Percentiles rank a stretch among this genome's conserved stretches.
These are phyloP conservation scores for Ascaphus truei DNA, from an alignment of 2,113 vertebrate genomes.

Conservation along the genomic window DNA sequence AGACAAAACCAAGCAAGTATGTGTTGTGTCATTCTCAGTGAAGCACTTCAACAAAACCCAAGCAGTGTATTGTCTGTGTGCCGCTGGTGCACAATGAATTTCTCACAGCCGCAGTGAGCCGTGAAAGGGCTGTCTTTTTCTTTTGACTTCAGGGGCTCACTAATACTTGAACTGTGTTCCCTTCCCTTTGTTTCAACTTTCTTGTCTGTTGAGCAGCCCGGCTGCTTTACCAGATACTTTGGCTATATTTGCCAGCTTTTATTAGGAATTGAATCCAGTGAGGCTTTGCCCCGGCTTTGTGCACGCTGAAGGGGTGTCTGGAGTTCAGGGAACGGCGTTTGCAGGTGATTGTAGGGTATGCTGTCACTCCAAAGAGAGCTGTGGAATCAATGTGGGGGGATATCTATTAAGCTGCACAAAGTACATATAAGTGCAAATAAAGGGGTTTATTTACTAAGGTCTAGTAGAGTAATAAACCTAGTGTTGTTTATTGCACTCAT, in stretches of 20 bases:
- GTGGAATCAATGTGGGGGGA: too few species aligned
- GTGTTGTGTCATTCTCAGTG: conserved; percentile 6
- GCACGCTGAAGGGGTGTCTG: too few species aligned
- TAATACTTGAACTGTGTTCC: conserved; percentile 35
- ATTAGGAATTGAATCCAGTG: not conserved
- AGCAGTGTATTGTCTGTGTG: conserved; percentile 21
- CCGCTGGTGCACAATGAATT: conserved; percentile 24
- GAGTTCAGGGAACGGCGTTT: too few species aligned
- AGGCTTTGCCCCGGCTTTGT: not conserved
- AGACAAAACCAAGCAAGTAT: not conserved
- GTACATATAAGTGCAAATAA: too few species aligned
- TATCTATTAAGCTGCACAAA: too few species aligned
- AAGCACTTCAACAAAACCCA: not conserved
- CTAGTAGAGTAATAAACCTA: too few species aligned
- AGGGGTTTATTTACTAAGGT: too few species aligned
- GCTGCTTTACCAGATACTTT: conserved; percentile 39
- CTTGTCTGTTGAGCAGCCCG: conserved; percentile 36
- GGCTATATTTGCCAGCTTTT: conserved; percentile 36
- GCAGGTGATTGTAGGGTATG: too few species aligned
- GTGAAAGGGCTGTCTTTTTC: not conserved
- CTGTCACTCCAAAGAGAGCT: too few species aligned
- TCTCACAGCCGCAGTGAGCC: not conserved
- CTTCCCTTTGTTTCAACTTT: conserved; percentile 41
- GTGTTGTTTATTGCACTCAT: too few species aligned
- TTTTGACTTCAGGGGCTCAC: conserved; percentile 23